Percentiles rank a stretch among this genome's conserved stretches.
Evolutionary conservation across 2,888 invertebrate genomes (phyloP).

Genomic region (Hoplodrina blanda): DNA sequence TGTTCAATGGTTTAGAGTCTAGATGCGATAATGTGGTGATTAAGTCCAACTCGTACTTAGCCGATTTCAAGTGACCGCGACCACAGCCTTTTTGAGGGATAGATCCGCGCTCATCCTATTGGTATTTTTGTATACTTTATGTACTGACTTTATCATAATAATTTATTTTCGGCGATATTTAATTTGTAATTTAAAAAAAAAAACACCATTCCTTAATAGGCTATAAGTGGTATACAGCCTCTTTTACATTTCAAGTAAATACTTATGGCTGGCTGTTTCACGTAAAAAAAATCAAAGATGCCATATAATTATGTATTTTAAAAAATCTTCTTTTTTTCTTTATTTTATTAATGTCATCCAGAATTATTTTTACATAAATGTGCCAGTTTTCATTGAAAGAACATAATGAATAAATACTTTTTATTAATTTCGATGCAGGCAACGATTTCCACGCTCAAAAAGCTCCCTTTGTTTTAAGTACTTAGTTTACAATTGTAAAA

Average conservation of each 20-base stretch:
- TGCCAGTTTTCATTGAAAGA: conserved; percentile 3
- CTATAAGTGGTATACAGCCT: neutral
- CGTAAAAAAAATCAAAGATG: conserved; percentile 8
- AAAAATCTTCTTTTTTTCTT: neutral
- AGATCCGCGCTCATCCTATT: neutral
- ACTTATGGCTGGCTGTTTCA: neutral
- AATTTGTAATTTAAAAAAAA: neutral
- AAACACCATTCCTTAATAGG: neutral
- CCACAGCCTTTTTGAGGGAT: no score
- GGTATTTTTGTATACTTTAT: no score
- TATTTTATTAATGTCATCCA: neutral
- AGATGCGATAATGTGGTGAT: no score
- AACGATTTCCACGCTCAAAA: neutral
- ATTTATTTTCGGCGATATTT: neutral
- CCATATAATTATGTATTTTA: neutral
- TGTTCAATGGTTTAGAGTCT: no score
- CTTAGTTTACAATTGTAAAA: no score
- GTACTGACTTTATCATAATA: neutral
- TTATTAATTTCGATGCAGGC: no score
- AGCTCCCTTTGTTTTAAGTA: neutral
- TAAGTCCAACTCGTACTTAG: no score
- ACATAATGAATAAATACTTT: no score
- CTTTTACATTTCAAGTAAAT: neutral
- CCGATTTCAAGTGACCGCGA: no score
- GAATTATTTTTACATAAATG: neutral